Evolutionary conservation across 2,113 vertebrate species (phyloP).

Genomic region (Pygoscelis adeliae): DNA sequence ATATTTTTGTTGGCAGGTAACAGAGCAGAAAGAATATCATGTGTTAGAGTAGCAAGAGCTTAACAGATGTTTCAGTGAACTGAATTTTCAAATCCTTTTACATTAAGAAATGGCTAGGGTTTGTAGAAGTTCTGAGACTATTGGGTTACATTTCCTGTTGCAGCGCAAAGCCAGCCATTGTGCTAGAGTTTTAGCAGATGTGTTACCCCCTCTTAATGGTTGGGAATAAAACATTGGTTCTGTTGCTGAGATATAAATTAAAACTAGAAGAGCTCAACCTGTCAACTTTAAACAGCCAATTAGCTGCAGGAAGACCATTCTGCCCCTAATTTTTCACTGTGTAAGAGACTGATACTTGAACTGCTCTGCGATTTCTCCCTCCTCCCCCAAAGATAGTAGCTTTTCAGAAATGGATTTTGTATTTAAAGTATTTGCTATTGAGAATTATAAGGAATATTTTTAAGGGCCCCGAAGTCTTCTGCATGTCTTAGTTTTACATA

Average conservation of each 20-base stretch:
- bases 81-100: constrained; percentile 79
- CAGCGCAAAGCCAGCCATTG: constrained; percentile 72
- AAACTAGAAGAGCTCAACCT: constrained; percentile 50
- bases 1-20: constrained; percentile 82
- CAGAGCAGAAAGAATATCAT: constrained; percentile 69
- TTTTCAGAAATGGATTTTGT: constrained; percentile 21
- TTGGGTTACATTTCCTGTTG: constrained; percentile 81
- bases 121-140: constrained; percentile 74
- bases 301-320: constrained; percentile 44
- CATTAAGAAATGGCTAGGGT: constrained; percentile 68
- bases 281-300: constrained; percentile 61
- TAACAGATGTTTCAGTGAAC: constrained; percentile 83
- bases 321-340: constrained; percentile 50
- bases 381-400: not conserved
- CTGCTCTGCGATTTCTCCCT: constrained; percentile 31
- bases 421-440: not conserved
- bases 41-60: constrained; percentile 75
- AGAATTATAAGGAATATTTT: not conserved
- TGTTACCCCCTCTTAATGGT: constrained; percentile 52
- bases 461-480: not conserved
- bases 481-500: not conserved
- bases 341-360: constrained; percentile 32
- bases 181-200: constrained; percentile 76
- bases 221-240: constrained; percentile 52
- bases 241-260: constrained; percentile 72